A percentile compares a stretch with the other conserved stretches of the same genome.
These are phyloP conservation scores for Taeniopygia guttata DNA, from an alignment of 2,797 vertebrate species.

Conservation along the genomic window DNA sequence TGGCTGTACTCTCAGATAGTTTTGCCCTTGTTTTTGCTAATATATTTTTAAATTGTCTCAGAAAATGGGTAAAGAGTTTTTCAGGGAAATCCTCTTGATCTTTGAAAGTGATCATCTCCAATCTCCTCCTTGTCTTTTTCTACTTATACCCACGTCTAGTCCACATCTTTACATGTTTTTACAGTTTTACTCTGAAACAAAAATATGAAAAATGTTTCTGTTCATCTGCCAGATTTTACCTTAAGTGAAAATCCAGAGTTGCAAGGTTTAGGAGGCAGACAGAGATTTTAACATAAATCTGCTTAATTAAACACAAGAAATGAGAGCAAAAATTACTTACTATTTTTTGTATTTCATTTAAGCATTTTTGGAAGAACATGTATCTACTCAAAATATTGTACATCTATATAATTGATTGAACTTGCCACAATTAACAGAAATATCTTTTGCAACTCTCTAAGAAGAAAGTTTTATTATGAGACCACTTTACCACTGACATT, in stretches of 20 bases:
- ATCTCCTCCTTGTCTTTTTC: background rate
- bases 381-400: conserved; percentile 4
- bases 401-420: background rate
- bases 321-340: background rate
- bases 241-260: background rate
- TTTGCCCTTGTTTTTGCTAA: background rate
- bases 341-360: background rate
- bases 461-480: conserved; percentile 25
- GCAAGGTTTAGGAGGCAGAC: background rate
- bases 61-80: background rate
- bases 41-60: background rate
- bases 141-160: background rate
- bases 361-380: background rate
- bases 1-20: background rate
- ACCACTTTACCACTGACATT: conserved; percentile 1
- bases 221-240: background rate
- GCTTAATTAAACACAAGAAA: background rate
- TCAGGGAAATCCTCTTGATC: background rate
- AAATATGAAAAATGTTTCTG: background rate
- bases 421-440: conserved; percentile 38
- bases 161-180: background rate
- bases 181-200: background rate
- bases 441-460: conserved; percentile 22
- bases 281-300: background rate
- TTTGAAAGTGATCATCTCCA: background rate